Conservation (phyloP, 2,888 invertebrate genomes). For the Lycocerus yunnanus region DNA sequence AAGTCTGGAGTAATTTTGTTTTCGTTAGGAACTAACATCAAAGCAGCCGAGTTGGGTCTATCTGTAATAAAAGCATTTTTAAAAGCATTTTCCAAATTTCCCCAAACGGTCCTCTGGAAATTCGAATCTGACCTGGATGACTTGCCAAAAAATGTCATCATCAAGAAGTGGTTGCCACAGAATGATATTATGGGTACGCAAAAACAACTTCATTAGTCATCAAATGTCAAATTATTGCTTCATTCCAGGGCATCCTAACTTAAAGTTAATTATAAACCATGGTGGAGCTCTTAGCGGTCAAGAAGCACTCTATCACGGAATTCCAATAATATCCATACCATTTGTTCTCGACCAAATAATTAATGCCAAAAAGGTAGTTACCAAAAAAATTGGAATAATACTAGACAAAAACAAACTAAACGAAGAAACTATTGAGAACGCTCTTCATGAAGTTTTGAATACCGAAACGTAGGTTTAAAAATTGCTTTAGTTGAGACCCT, state of each 20-base stretch:
- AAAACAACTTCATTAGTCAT: not conserved
- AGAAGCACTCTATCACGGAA: constrained; percentile 32
- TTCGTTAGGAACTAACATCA: constrained; percentile 49
- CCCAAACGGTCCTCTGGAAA: not conserved
- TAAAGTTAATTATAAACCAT: constrained; percentile 29
- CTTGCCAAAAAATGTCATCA: constrained; percentile 49
- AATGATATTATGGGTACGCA: constrained; percentile 46
- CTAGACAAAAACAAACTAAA: constrained; percentile 36
- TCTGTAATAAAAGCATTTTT: not conserved
- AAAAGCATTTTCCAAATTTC: not conserved
- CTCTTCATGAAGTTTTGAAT: constrained; percentile 36
- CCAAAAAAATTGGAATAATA: constrained; percentile 36
- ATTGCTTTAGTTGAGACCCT: not conserved
- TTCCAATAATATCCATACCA: constrained; percentile 40
- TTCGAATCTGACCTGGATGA: constrained; percentile 38
- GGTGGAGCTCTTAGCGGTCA: constrained; percentile 41
- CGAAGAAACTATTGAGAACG: constrained; percentile 28
- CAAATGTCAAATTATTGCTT: not conserved
- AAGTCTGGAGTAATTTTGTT: constrained; percentile 50
- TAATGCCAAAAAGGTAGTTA: constrained; percentile 42
- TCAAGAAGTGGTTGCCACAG: constrained; percentile 53
- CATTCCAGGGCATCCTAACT: constrained; percentile 28
- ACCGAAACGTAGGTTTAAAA: constrained; percentile 37
- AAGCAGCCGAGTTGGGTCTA: constrained; percentile 42
- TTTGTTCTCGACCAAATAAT: constrained; percentile 41